Conservation (phyloP, 2,113 vertebrate genomes). For the Oryzias melastigma region DNA sequence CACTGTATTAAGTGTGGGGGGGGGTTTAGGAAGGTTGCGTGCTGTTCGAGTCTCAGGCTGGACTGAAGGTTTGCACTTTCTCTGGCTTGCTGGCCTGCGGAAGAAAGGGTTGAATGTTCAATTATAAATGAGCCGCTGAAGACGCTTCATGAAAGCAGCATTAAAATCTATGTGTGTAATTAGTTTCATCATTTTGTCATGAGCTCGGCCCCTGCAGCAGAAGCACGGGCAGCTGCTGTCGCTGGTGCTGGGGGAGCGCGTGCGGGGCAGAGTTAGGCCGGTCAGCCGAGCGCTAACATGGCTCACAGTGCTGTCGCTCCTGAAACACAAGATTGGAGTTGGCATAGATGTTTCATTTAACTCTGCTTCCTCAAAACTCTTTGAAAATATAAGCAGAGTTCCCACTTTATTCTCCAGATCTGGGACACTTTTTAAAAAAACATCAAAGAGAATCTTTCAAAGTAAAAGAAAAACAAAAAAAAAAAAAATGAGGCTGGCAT, state of each 20-base stretch:
- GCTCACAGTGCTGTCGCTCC: conserved; percentile 29
- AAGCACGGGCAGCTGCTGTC: conserved; percentile 35
- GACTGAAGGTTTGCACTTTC: conserved; percentile 18
- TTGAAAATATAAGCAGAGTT: conserved; percentile 47
- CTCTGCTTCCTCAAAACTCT: conserved; percentile 6
- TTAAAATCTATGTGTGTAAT: conserved; percentile 48
- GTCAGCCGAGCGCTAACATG: conserved; percentile 54
- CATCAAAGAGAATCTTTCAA: conserved; percentile 27
- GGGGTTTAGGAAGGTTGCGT: conserved; percentile 6
- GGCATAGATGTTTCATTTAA: conserved; percentile 14
- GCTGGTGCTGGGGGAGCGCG: conserved; percentile 24
- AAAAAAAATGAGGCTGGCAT: conserved; percentile 39
- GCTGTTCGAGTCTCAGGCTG: conserved; percentile 1
- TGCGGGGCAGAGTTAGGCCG: conserved; percentile 23
- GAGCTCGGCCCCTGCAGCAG: conserved; percentile 34
- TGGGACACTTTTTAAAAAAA: conserved; percentile 29
- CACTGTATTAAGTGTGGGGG: neutral
- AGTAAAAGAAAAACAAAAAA: conserved; percentile 5
- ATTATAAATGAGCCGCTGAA: conserved; percentile 44
- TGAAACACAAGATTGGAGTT: conserved; percentile 21
- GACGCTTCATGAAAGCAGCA: conserved; percentile 26
- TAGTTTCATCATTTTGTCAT: conserved; percentile 39
- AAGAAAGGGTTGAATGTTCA: conserved; percentile 26
- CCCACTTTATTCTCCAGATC: conserved; percentile 39
- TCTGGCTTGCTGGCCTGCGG: conserved; percentile 16